Evolutionary conservation across 2,797 vertebrate species (phyloP).

Genomic region (Ctenosaura bakeri): DNA sequence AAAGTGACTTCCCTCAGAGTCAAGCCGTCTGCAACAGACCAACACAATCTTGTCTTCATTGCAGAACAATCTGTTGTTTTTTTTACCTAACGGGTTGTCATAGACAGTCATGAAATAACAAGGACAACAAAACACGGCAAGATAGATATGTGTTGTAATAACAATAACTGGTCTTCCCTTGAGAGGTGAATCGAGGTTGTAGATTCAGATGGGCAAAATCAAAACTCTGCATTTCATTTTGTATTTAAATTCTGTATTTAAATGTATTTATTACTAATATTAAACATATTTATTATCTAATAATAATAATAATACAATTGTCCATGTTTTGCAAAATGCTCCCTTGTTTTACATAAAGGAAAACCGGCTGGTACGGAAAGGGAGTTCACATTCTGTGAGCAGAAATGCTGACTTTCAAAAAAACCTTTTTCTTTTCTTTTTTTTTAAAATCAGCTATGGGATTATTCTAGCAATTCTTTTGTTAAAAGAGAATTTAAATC

Average conservation of each 20-base stretch:
- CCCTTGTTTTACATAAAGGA: not conserved
- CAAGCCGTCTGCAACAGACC: not conserved
- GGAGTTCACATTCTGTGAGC: too few species aligned
- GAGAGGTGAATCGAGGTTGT: too few species aligned
- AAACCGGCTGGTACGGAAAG: not conserved
- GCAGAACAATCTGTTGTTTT: not conserved
- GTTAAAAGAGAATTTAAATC: slow-evolving; percentile 26
- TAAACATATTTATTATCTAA: too few species aligned
- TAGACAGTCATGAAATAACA: not conserved
- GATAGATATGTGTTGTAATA: not conserved
- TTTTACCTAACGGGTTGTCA: not conserved
- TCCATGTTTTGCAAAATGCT: too few species aligned
- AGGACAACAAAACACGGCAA: not conserved
- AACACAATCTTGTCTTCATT: too few species aligned
- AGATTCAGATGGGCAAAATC: not conserved
- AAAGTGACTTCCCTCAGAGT: not conserved
- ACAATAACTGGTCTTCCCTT: not conserved
- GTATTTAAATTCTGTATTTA: too few species aligned
- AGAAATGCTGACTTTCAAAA: slow-evolving; percentile 9
- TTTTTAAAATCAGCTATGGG: slow-evolving; percentile 44
- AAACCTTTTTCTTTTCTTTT: not conserved
- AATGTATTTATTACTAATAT: too few species aligned
- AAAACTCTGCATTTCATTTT: not conserved
- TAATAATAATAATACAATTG: too few species aligned
- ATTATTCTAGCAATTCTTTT: slow-evolving; percentile 42